Percentiles rank a stretch among this genome's conserved stretches.
These are phyloP conservation scores for Trypoxylus dichotomus DNA, from an alignment of 1,140 invertebrate genomes.

Conservation along the genomic window DNA sequence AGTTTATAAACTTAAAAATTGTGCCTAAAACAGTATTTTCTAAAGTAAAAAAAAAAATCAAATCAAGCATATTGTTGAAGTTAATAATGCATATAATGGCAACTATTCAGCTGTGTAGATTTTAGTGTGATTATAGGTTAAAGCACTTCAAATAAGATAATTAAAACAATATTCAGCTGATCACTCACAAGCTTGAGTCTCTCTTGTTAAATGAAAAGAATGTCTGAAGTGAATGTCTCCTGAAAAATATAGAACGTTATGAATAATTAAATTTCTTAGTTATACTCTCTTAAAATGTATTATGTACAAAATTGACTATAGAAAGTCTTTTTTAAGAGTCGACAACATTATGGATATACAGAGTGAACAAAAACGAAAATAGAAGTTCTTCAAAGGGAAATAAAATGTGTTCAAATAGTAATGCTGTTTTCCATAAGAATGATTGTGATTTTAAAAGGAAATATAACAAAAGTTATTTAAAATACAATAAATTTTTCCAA, in stretches of 20 bases:
- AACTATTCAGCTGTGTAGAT: not conserved
- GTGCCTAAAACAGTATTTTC: not conserved
- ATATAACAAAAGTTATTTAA: no score
- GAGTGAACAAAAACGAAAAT: no score
- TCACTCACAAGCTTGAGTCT: constrained; percentile 13
- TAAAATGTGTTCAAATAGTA: no score
- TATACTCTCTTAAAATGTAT: no score
- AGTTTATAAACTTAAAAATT: not conserved
- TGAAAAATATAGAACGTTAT: constrained; percentile 8
- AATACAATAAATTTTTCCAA: no score
- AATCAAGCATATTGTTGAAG: not conserved
- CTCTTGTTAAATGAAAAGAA: constrained; percentile 23
- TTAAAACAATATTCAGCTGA: not conserved
- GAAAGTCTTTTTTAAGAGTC: no score
- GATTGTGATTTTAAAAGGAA: no score
- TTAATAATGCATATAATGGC: constrained; percentile 1
- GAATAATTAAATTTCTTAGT: not conserved
- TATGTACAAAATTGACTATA: no score
- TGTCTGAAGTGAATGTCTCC: constrained; percentile 11
- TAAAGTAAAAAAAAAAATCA: not conserved
- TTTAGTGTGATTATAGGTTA: not conserved
- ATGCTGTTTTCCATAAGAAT: no score
- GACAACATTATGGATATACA: not conserved
- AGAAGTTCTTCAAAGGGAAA: no score
- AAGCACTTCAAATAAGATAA: not conserved